phyloP scores from a whole-genome alignment of 2,888 invertebrate species.

The Andrena flavipes region DNA sequence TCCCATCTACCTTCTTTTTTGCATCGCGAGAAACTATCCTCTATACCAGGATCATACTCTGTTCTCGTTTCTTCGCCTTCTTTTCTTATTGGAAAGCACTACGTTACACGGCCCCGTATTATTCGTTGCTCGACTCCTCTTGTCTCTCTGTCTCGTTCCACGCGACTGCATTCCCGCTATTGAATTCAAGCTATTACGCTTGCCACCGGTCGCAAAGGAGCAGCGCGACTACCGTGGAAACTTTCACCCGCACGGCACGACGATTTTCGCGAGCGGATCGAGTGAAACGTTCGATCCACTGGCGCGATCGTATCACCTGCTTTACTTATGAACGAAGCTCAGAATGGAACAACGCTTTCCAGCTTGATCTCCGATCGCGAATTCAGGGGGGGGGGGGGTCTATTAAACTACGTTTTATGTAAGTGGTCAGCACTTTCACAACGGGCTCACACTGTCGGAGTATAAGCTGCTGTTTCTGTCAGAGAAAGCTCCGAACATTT shows the following conservation, averaged over 20 bases:
- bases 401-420: neutral
- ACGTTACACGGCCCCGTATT: slow-evolving; percentile 62
- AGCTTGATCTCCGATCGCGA: slow-evolving; percentile 8
- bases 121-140: slow-evolving; percentile 54
- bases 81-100: slow-evolving; percentile 50
- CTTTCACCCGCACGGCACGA: slow-evolving; percentile 54
- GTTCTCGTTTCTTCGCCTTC: slow-evolving; percentile 28
- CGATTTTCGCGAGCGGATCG: slow-evolving; percentile 58
- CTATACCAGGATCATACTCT: slow-evolving; percentile 30
- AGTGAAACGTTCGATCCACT: slow-evolving; percentile 42
- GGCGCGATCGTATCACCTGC: slow-evolving; percentile 40
- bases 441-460: neutral
- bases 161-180: slow-evolving; percentile 58
- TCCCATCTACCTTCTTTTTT: slow-evolving; percentile 53
- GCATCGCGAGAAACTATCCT: slow-evolving; percentile 20
- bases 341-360: slow-evolving; percentile 27
- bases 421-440: slow-evolving; percentile 15
- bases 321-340: slow-evolving; percentile 29
- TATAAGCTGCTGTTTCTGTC: neutral
- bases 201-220: neutral
- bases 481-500: neutral
- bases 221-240: slow-evolving; percentile 50
- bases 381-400: neutral
- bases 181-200: slow-evolving; percentile 44
- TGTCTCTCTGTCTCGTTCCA: slow-evolving; percentile 62